A percentile compares a stretch with the other conserved stretches of the same genome.
phyloP scores from a whole-genome alignment of 2,888 invertebrate species.

The Eretmocerus hayati region DNA sequence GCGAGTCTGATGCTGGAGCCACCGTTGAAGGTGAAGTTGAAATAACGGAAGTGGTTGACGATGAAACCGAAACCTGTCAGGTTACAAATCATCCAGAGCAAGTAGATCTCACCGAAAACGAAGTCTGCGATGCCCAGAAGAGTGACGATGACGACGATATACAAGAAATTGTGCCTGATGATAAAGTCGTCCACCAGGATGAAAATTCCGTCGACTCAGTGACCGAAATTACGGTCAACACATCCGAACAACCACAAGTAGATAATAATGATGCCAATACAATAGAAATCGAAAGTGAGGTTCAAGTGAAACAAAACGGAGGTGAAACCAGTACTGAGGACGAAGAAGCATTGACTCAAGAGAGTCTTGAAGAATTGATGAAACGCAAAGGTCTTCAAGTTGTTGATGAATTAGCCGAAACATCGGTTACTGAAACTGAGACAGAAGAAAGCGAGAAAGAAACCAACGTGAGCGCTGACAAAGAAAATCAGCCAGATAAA shows the following conservation, averaged over 20 bases:
- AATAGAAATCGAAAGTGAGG: not conserved
- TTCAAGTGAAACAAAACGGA: constrained; percentile 9
- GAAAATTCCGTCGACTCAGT: not conserved
- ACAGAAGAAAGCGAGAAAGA: constrained; percentile 19
- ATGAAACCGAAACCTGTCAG: constrained; percentile 9
- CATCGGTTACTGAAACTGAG: constrained; percentile 16
- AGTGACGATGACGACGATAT: not conserved
- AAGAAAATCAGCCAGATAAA: not conserved
- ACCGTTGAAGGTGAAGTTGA: constrained; percentile 7
- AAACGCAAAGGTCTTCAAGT: constrained; percentile 23
- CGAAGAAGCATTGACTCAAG: constrained; percentile 15
- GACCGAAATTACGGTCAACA: not conserved
- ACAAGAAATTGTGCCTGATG: not conserved
- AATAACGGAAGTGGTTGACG: not conserved
- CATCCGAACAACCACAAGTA: no score
- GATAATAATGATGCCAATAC: constrained; percentile 1
- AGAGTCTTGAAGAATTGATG: constrained; percentile 23
- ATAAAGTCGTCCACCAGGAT: not conserved
- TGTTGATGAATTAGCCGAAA: constrained; percentile 23
- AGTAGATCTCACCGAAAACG: constrained; percentile 6
- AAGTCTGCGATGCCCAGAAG: not conserved
- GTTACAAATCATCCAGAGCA: no score
- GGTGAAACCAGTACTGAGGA: constrained; percentile 14
- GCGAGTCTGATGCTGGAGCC: constrained; percentile 3
- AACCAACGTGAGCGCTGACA: not conserved